These are phyloP conservation scores for Sebastes hopkinsi DNA, from an alignment of 2,797 vertebrate species.

Conservation along the genomic window DNA sequence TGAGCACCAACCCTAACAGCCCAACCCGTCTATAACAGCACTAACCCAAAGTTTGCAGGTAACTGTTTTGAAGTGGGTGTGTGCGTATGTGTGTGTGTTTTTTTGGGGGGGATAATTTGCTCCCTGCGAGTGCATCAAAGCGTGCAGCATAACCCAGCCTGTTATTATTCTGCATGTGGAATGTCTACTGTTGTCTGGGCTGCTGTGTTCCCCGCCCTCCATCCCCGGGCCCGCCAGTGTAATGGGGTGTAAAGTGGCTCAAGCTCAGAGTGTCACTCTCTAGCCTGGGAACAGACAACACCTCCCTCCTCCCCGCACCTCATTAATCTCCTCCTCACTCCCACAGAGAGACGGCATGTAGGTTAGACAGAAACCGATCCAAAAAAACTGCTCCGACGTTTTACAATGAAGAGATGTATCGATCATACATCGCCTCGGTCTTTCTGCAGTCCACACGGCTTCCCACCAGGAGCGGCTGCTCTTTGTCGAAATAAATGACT, in stretches of 20 bases:
- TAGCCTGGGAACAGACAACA: conserved; percentile 37
- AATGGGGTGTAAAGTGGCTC: conserved; percentile 74
- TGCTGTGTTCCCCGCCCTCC: conserved; percentile 38
- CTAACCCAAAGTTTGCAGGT: neutral
- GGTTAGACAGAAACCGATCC: conserved; percentile 35
- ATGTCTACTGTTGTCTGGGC: conserved; percentile 51
- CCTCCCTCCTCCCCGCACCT: conserved; percentile 16
- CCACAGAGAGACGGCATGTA: conserved; percentile 11
- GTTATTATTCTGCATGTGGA: conserved; percentile 57
- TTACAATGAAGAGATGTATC: conserved; percentile 25
- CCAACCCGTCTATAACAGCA: neutral
- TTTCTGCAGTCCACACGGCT: neutral
- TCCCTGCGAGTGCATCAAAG: conserved; percentile 50
- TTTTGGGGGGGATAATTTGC: conserved; percentile 14
- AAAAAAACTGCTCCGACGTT: conserved; percentile 20
- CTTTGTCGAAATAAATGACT: conserved; percentile 45
- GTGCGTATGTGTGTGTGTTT: neutral
- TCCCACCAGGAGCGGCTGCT: conserved; percentile 7
- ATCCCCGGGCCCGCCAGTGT: conserved; percentile 45
- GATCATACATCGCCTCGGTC: conserved; percentile 16
- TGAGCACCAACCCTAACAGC: neutral
- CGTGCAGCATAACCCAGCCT: conserved; percentile 25
- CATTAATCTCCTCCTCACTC: conserved; percentile 60
- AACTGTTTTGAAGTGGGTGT: neutral
- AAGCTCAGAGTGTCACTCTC: conserved; percentile 56